Conservation (phyloP, 2,888 invertebrate genomes). For the Brenthis ino region DNA sequence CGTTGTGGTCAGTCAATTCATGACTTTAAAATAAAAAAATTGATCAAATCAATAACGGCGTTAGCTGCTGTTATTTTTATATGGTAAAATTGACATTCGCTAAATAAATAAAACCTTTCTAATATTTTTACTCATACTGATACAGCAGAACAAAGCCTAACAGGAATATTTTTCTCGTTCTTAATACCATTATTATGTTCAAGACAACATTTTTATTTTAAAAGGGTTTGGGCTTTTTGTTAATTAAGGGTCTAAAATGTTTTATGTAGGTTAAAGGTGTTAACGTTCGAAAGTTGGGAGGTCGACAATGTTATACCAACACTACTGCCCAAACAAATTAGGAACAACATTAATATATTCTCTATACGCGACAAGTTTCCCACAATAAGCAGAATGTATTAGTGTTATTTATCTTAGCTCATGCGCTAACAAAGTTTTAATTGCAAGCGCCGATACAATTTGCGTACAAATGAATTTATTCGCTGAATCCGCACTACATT, state of each 20-base stretch:
- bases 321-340: conserved; percentile 76
- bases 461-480: conserved; percentile 83
- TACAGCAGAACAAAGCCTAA: too few relatives aligned
- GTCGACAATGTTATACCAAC: conserved; percentile 66
- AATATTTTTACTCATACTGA: not conserved
- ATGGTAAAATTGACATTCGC: too few relatives aligned
- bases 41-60: not conserved
- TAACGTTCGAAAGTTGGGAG: conserved; percentile 65
- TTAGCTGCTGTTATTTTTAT: too few relatives aligned
- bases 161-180: too few relatives aligned
- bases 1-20: conserved; percentile 18
- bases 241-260: conserved; percentile 27
- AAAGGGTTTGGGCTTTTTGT: conserved; percentile 1
- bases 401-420: conserved; percentile 82
- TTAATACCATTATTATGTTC: too few relatives aligned
- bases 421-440: conserved; percentile 81
- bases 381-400: conserved; percentile 82
- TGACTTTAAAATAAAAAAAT: conserved; percentile 1
- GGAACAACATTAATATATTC: conserved; percentile 81
- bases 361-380: conserved; percentile 76
- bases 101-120: not conserved
- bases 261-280: conserved; percentile 59
- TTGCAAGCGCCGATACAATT: conserved; percentile 83
- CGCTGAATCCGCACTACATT: conserved; percentile 78
- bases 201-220: too few relatives aligned